Percentiles rank a stretch among this genome's conserved stretches.
These are phyloP conservation scores for Miltochrista miniata DNA, from an alignment of 2,888 invertebrate genomes.

Conservation along the genomic window DNA sequence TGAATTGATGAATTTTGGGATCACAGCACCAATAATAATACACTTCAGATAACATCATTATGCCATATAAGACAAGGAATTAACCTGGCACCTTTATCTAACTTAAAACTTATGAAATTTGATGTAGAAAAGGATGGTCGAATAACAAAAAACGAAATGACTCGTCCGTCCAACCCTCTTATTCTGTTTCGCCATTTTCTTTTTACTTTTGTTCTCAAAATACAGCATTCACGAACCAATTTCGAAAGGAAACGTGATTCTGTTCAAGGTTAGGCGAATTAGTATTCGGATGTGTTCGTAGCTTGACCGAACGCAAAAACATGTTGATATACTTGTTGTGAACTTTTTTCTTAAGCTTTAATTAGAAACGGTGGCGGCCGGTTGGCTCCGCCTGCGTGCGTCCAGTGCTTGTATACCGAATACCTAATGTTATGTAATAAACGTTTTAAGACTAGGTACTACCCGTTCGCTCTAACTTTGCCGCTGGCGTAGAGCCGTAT, in stretches of 20 bases:
- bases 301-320: constrained; percentile 79
- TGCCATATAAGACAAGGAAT: constrained; percentile 37
- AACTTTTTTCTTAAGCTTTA: constrained; percentile 69
- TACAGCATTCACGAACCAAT: constrained; percentile 81
- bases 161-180: constrained; percentile 75
- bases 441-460: constrained; percentile 9
- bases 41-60: constrained; percentile 19
- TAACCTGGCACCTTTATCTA: constrained; percentile 50
- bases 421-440: constrained; percentile 11
- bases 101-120: constrained; percentile 12
- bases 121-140: constrained; percentile 59
- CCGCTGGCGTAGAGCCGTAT: no score
- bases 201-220: constrained; percentile 82
- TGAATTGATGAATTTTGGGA: not conserved
- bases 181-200: constrained; percentile 68
- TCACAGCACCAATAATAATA: constrained; percentile 11
- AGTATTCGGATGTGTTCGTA: constrained; percentile 78
- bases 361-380: constrained; percentile 59
- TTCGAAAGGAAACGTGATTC: constrained; percentile 83
- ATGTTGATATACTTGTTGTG: constrained; percentile 70
- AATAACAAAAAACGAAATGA: constrained; percentile 69
- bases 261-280: constrained; percentile 78
- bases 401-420: not conserved
- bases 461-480: no score
- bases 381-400: constrained; percentile 8